Evolutionary conservation across 2,888 invertebrate genomes (phyloP).

Genomic region (Cordilura impudica): DNA sequence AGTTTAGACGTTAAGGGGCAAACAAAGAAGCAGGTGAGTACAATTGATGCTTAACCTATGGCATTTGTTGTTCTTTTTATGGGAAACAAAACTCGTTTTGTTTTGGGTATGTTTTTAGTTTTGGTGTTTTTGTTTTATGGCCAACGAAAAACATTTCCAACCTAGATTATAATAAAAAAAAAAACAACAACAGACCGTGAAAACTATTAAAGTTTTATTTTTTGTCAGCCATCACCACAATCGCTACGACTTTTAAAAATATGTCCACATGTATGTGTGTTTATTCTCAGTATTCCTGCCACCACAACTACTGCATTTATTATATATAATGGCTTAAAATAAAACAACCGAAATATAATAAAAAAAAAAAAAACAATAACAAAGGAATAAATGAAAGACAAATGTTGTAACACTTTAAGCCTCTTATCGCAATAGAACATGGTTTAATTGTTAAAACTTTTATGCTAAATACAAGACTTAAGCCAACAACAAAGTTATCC

Average conservation of each 20-base stretch:
- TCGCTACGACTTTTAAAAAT: neutral
- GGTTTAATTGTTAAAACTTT: conserved; percentile 57
- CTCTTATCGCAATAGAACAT: conserved; percentile 57
- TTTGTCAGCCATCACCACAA: neutral
- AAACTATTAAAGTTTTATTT: neutral
- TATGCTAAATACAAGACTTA: conserved; percentile 36
- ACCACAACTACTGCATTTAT: neutral
- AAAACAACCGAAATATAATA: neutral
- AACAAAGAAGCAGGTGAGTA: conserved; percentile 16
- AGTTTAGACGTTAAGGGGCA: no score
- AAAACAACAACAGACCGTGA: neutral
- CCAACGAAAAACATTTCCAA: conserved; percentile 14
- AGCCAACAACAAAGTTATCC: neutral
- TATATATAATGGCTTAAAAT: conserved; percentile 14
- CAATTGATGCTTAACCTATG: conserved; percentile 44
- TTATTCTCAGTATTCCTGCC: no score
- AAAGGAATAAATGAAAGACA: conserved; percentile 29
- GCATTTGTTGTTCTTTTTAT: conserved; percentile 10
- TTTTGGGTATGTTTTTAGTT: neutral
- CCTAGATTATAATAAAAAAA: neutral
- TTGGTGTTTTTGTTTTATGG: no score
- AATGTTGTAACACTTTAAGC: conserved; percentile 57
- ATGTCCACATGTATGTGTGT: no score
- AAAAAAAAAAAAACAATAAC: neutral
- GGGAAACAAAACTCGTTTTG: neutral